Evolutionary conservation across 2,888 invertebrate genomes (phyloP).

Genomic region (Eilema caniola): DNA sequence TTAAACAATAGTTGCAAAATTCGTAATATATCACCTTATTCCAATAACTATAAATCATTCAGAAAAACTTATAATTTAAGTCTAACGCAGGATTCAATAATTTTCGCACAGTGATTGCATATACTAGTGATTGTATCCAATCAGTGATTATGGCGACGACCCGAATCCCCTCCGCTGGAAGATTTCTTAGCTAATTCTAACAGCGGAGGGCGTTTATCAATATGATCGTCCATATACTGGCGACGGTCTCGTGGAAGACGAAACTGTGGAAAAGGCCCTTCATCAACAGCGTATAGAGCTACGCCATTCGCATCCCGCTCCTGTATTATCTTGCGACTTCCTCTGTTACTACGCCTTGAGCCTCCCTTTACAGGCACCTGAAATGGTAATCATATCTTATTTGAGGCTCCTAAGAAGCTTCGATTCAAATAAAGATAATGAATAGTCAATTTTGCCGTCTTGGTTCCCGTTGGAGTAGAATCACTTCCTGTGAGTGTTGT

Average conservation of each 20-base stretch:
- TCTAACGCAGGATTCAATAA: background rate
- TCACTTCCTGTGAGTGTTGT: too few relatives aligned
- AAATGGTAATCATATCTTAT: background rate
- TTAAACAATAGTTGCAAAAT: too few relatives aligned
- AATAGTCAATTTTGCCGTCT: too few relatives aligned
- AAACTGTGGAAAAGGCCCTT: constrained; percentile 64
- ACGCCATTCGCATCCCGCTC: constrained; percentile 60
- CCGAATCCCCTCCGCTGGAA: too few relatives aligned
- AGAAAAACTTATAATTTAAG: background rate
- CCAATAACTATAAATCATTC: too few relatives aligned
- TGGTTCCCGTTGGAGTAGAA: too few relatives aligned
- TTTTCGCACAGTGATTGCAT: background rate
- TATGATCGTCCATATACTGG: constrained; percentile 64
- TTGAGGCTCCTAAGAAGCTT: too few relatives aligned
- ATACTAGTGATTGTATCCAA: background rate
- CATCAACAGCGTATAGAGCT: constrained; percentile 61
- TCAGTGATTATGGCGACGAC: background rate
- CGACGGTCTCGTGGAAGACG: constrained; percentile 63
- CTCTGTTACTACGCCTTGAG: constrained; percentile 44
- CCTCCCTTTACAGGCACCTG: constrained; percentile 22
- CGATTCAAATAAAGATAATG: too few relatives aligned
- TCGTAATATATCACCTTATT: too few relatives aligned
- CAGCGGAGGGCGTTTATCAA: constrained; percentile 31
- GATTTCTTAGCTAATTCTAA: constrained; percentile 14
- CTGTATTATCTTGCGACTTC: constrained; percentile 54